Evolutionary conservation across 2,888 invertebrate species (phyloP).

Genomic region (Drosophila subsilvestris): DNA sequence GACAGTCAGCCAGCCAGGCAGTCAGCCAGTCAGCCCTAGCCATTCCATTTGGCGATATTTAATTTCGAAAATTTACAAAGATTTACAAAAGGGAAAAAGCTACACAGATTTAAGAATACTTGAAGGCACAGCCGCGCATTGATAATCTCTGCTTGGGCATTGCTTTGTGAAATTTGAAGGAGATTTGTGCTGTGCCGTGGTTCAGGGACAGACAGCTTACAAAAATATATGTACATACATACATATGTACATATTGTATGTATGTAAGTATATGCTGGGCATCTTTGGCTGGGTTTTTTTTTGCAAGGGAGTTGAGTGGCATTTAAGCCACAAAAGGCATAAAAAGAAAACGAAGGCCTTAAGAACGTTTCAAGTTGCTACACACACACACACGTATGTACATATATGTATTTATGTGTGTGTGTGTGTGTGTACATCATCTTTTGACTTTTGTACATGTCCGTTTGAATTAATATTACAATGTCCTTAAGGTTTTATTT

Average conservation of each 20-base stretch:
- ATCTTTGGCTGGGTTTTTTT: conserved; percentile 18
- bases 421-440: conserved; percentile 12
- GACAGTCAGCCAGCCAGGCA: too few relatives aligned
- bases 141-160: conserved; percentile 20
- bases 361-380: conserved; percentile 53
- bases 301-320: background rate
- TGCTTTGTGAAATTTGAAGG: conserved; percentile 15
- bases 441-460: conserved; percentile 67
- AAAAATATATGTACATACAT: too few relatives aligned
- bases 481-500: conserved; percentile 80
- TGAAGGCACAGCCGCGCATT: conserved; percentile 4
- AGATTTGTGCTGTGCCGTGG: conserved; percentile 16
- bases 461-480: conserved; percentile 81
- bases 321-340: conserved; percentile 58
- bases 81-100: background rate
- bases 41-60: background rate
- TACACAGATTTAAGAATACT: conserved; percentile 12
- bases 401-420: conserved; percentile 4
- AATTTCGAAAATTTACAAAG: conserved; percentile 1
- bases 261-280: background rate
- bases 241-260: too few relatives aligned
- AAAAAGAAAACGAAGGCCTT: conserved; percentile 42
- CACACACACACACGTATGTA: conserved; percentile 20
- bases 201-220: conserved; percentile 9
- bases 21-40: too few relatives aligned